phyloP scores from a whole-genome alignment of 2,888 invertebrate species.

The Nipponacmea schrenckii region DNA sequence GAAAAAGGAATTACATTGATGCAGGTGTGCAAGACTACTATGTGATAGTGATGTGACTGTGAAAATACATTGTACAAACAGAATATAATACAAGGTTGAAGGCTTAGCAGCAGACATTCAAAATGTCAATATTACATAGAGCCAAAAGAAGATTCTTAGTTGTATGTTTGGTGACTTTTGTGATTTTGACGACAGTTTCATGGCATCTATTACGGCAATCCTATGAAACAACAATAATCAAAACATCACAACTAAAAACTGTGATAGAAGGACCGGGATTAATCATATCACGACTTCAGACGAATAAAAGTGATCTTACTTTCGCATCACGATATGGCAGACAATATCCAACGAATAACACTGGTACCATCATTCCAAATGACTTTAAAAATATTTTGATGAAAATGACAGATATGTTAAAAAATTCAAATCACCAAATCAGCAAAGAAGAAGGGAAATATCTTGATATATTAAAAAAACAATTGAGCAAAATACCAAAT shows the following conservation, averaged over 20 bases:
- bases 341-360: not conserved
- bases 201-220: slow-evolving; percentile 22
- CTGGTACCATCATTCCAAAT: not conserved
- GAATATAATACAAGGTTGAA: too few relatives aligned
- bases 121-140: slow-evolving; percentile 24
- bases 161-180: slow-evolving; percentile 20
- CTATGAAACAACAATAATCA: not conserved
- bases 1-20: too few relatives aligned
- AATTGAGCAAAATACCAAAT: not conserved
- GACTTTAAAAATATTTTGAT: not conserved
- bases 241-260: not conserved
- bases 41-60: too few relatives aligned
- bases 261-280: not conserved
- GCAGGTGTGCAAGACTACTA: too few relatives aligned
- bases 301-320: not conserved
- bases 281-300: not conserved
- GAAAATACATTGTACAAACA: too few relatives aligned
- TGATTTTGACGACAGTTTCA: slow-evolving; percentile 18
- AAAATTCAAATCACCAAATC: not conserved
- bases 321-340: not conserved
- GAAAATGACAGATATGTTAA: not conserved
- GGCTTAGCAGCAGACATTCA: not conserved
- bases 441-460: not conserved
- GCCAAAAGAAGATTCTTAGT: slow-evolving; percentile 25
- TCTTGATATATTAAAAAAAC: not conserved